phyloP scores from a whole-genome alignment of 2,888 invertebrate species.

The Cabera pusaria region DNA sequence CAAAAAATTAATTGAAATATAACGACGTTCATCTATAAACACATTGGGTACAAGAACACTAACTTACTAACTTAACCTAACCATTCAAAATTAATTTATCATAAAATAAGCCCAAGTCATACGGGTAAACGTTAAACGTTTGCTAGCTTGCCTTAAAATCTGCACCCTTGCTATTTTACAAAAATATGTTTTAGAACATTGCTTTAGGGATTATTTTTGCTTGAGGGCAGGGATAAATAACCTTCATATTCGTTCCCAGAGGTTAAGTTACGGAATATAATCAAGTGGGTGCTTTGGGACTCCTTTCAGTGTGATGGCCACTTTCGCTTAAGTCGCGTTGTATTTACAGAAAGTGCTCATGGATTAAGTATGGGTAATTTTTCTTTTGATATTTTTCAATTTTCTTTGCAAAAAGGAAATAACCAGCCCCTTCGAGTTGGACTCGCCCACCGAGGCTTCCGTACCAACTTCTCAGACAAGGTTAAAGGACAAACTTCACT shows the following conservation, averaged over 20 bases:
- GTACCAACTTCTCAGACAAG: too few relatives aligned
- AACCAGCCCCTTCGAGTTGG: too few relatives aligned
- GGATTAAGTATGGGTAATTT: too few relatives aligned
- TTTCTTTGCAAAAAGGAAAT: slow-evolving; percentile 7
- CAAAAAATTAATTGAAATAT: too few relatives aligned
- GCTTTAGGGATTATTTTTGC: slow-evolving; percentile 36
- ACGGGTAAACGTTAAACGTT: slow-evolving; percentile 29
- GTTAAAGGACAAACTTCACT: too few relatives aligned
- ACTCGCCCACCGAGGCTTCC: too few relatives aligned
- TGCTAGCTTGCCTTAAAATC: slow-evolving; percentile 22
- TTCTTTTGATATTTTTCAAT: too few relatives aligned
- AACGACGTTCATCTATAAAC: too few relatives aligned
- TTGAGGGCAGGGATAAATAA: slow-evolving; percentile 16
- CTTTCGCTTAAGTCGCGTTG: slow-evolving; percentile 38
- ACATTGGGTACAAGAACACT: too few relatives aligned
- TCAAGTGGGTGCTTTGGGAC: slow-evolving; percentile 48
- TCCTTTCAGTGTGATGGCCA: slow-evolving; percentile 45
- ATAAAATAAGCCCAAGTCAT: slow-evolving; percentile 30
- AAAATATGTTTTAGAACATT: slow-evolving; percentile 32
- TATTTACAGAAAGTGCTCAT: too few relatives aligned
- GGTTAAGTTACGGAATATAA: slow-evolving; percentile 47
- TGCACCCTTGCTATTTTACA: slow-evolving; percentile 23
- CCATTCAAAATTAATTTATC: slow-evolving; percentile 34
- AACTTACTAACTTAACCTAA: too few relatives aligned
- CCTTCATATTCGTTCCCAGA: slow-evolving; percentile 22